A percentile compares a stretch with the other conserved stretches of the same genome.
These are phyloP conservation scores for Malacosoma neustria DNA, from an alignment of 2,888 invertebrate genomes.

Conservation along the genomic window DNA sequence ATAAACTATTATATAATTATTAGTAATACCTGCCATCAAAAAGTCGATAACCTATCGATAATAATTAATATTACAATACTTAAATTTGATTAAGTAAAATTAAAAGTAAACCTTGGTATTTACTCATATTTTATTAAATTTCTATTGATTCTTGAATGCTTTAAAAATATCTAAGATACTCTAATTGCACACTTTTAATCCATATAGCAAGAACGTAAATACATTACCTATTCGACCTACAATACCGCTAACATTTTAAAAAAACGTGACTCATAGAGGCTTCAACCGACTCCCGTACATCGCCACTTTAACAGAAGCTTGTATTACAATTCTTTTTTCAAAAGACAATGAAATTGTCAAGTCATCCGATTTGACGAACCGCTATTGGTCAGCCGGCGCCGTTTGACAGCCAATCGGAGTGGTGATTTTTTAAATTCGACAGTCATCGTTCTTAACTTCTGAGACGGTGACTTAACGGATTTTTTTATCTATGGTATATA, in stretches of 20 bases:
- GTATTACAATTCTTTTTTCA: conserved; percentile 38
- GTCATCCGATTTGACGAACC: conserved; percentile 70
- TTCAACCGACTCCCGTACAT: conserved; percentile 39
- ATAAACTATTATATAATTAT: too few relatives aligned
- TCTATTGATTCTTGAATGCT: too few relatives aligned
- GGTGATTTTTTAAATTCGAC: conserved; percentile 53
- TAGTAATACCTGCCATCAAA: too few relatives aligned
- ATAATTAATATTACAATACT: too few relatives aligned
- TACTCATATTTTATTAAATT: too few relatives aligned
- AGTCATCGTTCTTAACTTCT: conserved; percentile 68
- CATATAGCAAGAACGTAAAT: too few relatives aligned
- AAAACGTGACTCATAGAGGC: conserved; percentile 23
- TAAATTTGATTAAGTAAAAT: too few relatives aligned
- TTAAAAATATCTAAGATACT: too few relatives aligned
- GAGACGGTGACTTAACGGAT: conserved; percentile 43
- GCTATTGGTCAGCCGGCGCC: conserved; percentile 57
- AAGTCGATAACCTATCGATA: too few relatives aligned
- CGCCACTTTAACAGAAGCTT: conserved; percentile 69
- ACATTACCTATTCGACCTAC: neutral
- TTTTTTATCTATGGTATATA: neutral
- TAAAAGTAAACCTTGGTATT: too few relatives aligned
- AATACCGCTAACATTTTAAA: neutral
- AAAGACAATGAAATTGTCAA: conserved; percentile 52
- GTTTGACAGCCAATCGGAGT: conserved; percentile 70
- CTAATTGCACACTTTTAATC: too few relatives aligned